Percentiles rank a stretch among this genome's conserved stretches.
Evolutionary conservation across 2,888 invertebrate genomes (phyloP).

Genomic region (Hypercompe scribonia): DNA sequence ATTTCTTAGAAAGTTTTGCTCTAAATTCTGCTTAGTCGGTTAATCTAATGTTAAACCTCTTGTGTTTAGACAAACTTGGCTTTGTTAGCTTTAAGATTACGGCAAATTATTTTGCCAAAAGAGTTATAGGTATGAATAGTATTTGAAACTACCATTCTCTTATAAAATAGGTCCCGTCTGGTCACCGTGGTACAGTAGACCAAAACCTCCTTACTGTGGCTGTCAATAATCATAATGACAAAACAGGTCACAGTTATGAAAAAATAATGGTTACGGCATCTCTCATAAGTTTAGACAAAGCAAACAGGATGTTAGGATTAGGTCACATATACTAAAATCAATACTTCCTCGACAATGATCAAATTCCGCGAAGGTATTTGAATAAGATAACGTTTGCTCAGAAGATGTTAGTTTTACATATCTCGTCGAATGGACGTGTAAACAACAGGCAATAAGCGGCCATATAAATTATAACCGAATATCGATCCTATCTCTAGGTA

Average conservation of each 20-base stretch:
- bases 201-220: too few species aligned
- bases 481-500: constrained; percentile 81
- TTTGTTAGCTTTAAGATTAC: constrained; percentile 58
- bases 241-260: background rate
- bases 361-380: constrained; percentile 82
- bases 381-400: constrained; percentile 78
- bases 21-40: constrained; percentile 50
- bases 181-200: too few species aligned
- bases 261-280: constrained; percentile 25
- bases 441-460: constrained; percentile 73
- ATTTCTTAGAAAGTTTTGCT: constrained; percentile 64
- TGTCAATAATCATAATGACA: constrained; percentile 26
- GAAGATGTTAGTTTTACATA: constrained; percentile 82
- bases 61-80: constrained; percentile 59
- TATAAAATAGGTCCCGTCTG: background rate
- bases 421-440: constrained; percentile 69
- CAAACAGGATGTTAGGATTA: constrained; percentile 71
- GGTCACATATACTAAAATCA: constrained; percentile 71
- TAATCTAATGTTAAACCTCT: constrained; percentile 52
- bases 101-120: constrained; percentile 31
- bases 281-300: constrained; percentile 55
- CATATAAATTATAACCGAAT: constrained; percentile 81
- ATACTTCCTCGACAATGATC: constrained; percentile 68
- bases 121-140: background rate
- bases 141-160: constrained; percentile 1